These are phyloP conservation scores for Archivesica marissinica DNA, from an alignment of 1,140 invertebrate species.

Conservation along the genomic window DNA sequence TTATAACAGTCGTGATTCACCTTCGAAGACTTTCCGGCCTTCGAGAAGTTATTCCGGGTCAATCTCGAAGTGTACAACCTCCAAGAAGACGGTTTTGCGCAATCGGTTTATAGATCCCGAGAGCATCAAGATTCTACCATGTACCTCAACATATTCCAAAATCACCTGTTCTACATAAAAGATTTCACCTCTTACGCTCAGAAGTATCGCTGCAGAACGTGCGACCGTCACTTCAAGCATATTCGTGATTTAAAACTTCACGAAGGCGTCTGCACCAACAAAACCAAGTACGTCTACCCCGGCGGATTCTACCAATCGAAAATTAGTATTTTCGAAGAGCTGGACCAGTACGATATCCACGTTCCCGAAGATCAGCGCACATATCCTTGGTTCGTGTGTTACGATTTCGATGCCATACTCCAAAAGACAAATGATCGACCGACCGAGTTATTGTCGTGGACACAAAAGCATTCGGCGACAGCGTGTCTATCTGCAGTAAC, in stretches of 20 bases:
- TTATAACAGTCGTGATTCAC: not conserved
- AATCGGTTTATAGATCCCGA: not conserved
- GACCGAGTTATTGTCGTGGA: not conserved
- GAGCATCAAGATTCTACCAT: not conserved
- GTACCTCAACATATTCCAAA: conserved; percentile 7
- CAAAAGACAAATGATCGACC: not conserved
- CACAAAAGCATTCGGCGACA: not conserved
- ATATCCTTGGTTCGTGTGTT: conserved; percentile 16
- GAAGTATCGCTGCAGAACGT: conserved; percentile 36
- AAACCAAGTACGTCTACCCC: no score
- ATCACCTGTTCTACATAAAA: not conserved
- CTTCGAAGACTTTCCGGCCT: not conserved
- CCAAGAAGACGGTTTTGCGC: conserved; percentile 74
- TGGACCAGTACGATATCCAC: conserved; percentile 8
- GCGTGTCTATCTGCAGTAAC: not conserved
- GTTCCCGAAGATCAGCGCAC: not conserved
- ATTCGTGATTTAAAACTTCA: not conserved
- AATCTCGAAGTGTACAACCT: not conserved
- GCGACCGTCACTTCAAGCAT: not conserved
- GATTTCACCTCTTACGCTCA: no score
- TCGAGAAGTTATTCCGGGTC: conserved; percentile 2
- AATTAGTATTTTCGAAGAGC: no score
- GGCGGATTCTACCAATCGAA: not conserved
- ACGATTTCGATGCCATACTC: not conserved
- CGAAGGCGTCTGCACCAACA: not conserved